Base-by-base conservation (phyloP, 1,140 invertebrate genomes). In the Polypedilum vanderplanki region DNA sequence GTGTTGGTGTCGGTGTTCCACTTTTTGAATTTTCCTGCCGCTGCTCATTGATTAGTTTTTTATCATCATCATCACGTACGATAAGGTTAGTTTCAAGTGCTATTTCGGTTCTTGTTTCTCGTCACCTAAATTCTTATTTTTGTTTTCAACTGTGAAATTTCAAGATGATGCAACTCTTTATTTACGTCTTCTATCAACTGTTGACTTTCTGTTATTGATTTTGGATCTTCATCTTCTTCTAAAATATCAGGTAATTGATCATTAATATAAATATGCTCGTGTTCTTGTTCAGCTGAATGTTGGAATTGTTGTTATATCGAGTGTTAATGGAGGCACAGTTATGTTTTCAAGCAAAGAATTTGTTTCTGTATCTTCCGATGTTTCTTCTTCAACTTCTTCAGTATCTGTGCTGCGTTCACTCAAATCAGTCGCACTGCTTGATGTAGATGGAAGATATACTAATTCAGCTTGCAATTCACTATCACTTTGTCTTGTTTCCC, bases 381-480 rank as follows among this genome's bases (percentile, higher is more conserved):
- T 70, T 10, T 70, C 65, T 22, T 70, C 65, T 5, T 70, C 65
- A 18, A 70, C 18, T 18, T 70, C 65, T 20, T 70, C 65, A 0
- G 65, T 20, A 18, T 70, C 65, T 0, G 17, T 20, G 18, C 9
- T 70, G 5, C 65, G 17, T 70, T 70, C 65, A 20, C 65, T 70
- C 8, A 70, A 18, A 70, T 70, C 65, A 18, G 65, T 70, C 9
- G 65, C 65, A 12, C 65, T 70, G 10, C 65, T 70, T 18, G 65
- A 70, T n/a, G 65, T 22, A 20, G 65, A 70, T 70, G 65, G n/a
- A 9, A 70, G 20, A 70, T 70, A 70, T 9, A 70, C 65, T 8
- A 70, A 18, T 70, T 70, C 65, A 22, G 65, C 65, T 70, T 70
- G 65, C 17, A 70, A 20, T 70, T 70, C 65, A 70, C 65, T 70